Evolutionary conservation across 2,113 vertebrate species (phyloP), one percentile per base, ranked within the genome.

Genomic region (Gobiocypris rarus): DNA sequence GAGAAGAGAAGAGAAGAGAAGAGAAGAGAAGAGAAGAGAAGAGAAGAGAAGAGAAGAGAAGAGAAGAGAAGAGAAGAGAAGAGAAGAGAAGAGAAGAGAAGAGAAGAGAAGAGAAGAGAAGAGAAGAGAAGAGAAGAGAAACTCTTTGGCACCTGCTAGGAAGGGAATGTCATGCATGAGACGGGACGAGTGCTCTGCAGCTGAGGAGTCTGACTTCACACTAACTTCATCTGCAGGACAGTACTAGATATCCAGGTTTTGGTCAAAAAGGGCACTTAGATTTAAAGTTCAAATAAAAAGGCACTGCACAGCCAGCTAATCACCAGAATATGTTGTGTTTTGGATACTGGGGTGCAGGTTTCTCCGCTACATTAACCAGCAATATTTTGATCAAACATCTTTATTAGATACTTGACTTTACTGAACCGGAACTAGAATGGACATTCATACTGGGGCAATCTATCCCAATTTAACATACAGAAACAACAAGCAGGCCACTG

Each of bases 91-190:
- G 31, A 31, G 31, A 31, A 31, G 31, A 31, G 31, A 31, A 31
- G 31, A 31, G 31, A 31, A 31, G 31, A 31, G n/a, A 4, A 75
- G 52, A 15, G n/a, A 31, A 48, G 54, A 31, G 11, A 3, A 50
- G 38, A 31, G 10, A 6, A n/a, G 41, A 58, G 54, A 31, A 13
- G 77, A 74, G 43, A 56, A 38, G 24, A 26, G 34, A 24, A 67
- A 22, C 65, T 86, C 28, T 87, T 90, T 95, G 95, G 95, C 94
- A 95, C 95, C 91, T 91, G 87, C 79, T 19, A 84, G 92, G 91
- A 88, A 87, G 79, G 88, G 90, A 95, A 94, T 94, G 94, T 95
- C 95, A 96, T 96, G 95, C 95, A 94, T 89, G 93, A 92, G 89
- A 34, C 91, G 89, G 85, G 87, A 80, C 83, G 83, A 87, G 86